phyloP scores from a whole-genome alignment of 2,113 vertebrate genomes.

The Choloepus hoffmanni region DNA sequence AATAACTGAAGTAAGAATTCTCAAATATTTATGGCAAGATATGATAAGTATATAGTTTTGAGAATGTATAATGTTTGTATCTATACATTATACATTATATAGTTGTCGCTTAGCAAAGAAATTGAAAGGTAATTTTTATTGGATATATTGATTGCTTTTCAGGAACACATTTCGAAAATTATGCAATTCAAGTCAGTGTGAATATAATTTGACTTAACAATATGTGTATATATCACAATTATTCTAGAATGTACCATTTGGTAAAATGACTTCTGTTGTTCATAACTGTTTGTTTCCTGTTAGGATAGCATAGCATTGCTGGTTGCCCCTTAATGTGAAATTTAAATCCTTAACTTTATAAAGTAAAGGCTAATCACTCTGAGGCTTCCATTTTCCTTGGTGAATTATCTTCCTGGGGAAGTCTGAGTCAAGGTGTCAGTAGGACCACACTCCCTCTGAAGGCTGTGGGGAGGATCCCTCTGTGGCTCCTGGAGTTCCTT shows the following conservation, averaged over 20 bases:
- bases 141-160: background rate
- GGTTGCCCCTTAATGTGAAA: background rate
- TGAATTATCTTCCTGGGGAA: background rate
- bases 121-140: background rate
- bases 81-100: background rate
- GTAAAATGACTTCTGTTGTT: background rate
- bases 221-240: background rate
- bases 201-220: background rate
- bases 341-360: background rate
- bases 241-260: background rate
- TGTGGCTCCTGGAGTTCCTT: background rate
- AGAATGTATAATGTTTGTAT: background rate
- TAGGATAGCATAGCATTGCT: background rate
- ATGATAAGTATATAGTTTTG: background rate
- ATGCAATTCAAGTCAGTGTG: background rate
- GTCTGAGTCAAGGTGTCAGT: background rate
- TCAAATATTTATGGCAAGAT: background rate
- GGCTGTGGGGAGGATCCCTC: background rate
- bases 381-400: background rate
- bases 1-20: conserved; percentile 10
- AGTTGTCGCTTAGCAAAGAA: background rate
- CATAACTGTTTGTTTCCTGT: background rate
- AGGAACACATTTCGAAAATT: conserved; percentile 5
- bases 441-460: background rate
- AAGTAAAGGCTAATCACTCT: background rate